Conservation (phyloP, 2,113 vertebrate genomes). For the Chlamydotis undulata region DNA sequence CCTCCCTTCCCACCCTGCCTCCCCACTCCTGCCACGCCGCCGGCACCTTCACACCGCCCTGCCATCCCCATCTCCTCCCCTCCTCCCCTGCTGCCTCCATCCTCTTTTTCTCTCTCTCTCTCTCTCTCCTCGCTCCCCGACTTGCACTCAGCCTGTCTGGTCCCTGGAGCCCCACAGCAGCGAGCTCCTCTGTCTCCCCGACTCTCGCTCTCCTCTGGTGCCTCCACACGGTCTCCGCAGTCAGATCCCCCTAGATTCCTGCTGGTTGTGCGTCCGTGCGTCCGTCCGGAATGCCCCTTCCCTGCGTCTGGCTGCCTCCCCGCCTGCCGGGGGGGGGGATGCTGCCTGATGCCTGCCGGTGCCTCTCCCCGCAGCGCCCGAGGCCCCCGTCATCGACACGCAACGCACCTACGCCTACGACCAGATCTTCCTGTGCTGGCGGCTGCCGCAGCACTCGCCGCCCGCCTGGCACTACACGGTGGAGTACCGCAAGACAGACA, state of each 20-base stretch:
- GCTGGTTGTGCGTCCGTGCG: constrained; percentile 57
- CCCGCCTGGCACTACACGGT: constrained; percentile 95
- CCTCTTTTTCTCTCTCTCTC: background rate
- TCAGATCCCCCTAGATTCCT: constrained; percentile 45
- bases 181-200: constrained; percentile 52
- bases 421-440: constrained; percentile 95
- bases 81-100: background rate
- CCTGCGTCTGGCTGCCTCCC: constrained; percentile 3
- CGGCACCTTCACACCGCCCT: background rate
- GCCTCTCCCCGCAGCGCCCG: constrained; percentile 80
- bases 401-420: constrained; percentile 96
- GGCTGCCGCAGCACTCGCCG: constrained; percentile 91
- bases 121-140: constrained; percentile 3
- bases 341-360: constrained; percentile 5
- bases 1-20: background rate
- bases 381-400: constrained; percentile 95
- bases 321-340: background rate
- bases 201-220: constrained; percentile 51
- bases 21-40: background rate
- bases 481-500: constrained; percentile 88
- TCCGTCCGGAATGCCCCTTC: constrained; percentile 33
- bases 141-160: constrained; percentile 46
- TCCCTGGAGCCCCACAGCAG: constrained; percentile 66
- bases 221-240: constrained; percentile 34
- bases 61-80: background rate